Base-by-base conservation (phyloP, 2,113 vertebrate genomes). In the Proteles cristata region DNA sequence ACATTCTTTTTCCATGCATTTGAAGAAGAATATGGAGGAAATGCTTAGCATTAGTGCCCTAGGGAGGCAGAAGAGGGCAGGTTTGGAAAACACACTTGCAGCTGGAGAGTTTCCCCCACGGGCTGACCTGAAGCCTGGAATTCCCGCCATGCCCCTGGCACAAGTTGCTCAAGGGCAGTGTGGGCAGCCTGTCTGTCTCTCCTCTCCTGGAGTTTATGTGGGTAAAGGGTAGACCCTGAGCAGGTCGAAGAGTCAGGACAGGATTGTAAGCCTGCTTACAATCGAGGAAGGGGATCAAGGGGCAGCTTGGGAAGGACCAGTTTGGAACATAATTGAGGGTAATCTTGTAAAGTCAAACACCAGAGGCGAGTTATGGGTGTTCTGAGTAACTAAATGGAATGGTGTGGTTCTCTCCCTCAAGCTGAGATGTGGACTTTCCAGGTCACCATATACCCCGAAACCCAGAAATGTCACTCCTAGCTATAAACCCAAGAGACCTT, bases 41-140 rank as follows among this genome's bases (percentile, higher is more conserved):
- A n/a, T 4, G 11, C 11, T 25, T 5, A 69, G 28, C 3, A 0
- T 39, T 33, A 39, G 35, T 0, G 1, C 25, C n/a, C 10, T 1
- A 2, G 43, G 50, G 26, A 1, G 39, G 68, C 11, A 9, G 88
- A 35, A 68, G 0, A 1, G 15, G 80, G 25, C 66, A 28, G 11
- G 23, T 45, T 17, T 43, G 45, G 63, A 50, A 63, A 73, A 58
- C 33, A 63, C 12, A 7, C 23, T 15, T 45, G 35, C 11, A 26
- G 58, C 28, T 35, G 6, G 39, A 50, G 43, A 15, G n/a, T 48
- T 88, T 87, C 15, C 16, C 21, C 39, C 11, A 15, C 5, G 58
- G 7, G 33, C 19, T 39, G 33, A 63, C 25, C 33, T 23, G 50
- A 63, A 88, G 76, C 61, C 84, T 35, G 28, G 50, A 35, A 50